These are phyloP conservation scores for Furnarius figulus DNA, from an alignment of 2,113 vertebrate species.

Conservation along the genomic window DNA sequence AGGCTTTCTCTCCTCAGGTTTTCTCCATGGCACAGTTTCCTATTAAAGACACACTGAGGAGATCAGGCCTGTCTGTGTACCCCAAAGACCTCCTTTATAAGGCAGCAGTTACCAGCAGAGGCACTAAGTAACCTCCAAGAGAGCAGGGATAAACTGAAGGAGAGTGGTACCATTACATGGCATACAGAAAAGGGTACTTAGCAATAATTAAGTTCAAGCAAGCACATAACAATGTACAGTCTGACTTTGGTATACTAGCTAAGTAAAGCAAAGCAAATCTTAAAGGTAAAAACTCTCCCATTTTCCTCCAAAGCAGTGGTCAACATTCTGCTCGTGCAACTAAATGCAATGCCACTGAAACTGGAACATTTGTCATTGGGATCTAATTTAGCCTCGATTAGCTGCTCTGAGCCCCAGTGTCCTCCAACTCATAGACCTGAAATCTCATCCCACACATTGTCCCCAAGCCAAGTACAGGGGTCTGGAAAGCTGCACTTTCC, in stretches of 20 bases:
- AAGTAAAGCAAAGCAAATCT: neutral
- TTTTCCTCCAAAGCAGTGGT: neutral
- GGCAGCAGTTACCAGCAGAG: neutral
- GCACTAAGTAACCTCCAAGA: constrained; percentile 1
- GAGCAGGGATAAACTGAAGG: neutral
- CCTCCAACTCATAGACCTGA: neutral
- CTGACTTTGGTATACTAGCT: neutral
- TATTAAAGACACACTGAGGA: neutral
- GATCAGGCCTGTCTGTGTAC: neutral
- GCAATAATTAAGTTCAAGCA: constrained; percentile 10
- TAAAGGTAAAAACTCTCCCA: neutral
- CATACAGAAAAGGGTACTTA: neutral
- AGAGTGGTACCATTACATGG: neutral
- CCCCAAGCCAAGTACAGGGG: neutral
- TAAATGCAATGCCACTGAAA: neutral
- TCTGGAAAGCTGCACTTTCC: neutral
- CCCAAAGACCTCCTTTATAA: neutral
- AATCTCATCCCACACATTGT: neutral
- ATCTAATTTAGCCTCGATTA: neutral
- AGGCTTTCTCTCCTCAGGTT: neutral
- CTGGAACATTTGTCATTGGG: neutral
- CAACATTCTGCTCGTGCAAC: neutral
- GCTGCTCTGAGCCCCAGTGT: neutral
- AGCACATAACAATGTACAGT: neutral
- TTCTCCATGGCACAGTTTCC: neutral